Evolutionary conservation across 2,888 invertebrate genomes (phyloP).

Genomic region (Metalampra italica): DNA sequence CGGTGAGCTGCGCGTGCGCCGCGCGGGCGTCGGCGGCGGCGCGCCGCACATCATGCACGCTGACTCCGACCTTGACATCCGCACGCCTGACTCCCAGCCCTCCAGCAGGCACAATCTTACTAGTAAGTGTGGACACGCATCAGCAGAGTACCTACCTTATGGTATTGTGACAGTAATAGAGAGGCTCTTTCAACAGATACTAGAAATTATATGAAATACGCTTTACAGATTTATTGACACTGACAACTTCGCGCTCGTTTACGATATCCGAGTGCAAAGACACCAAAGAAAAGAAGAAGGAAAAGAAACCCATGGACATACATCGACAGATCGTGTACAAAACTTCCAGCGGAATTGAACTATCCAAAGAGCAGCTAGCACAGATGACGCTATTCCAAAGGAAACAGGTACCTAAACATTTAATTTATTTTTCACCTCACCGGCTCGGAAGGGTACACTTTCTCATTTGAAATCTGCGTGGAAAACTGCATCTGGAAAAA

Average conservation of each 20-base stretch:
- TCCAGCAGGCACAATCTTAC: conserved; percentile 44
- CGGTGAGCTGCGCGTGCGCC: conserved; percentile 64
- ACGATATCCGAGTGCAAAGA: conserved; percentile 62
- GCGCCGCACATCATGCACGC: conserved; percentile 80
- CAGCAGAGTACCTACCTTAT: too few relatives aligned
- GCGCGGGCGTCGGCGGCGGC: neutral
- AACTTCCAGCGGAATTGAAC: conserved; percentile 77
- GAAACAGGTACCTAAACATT: conserved; percentile 84
- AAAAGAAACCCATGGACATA: conserved; percentile 50
- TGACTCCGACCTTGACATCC: conserved; percentile 84
- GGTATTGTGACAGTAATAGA: too few relatives aligned
- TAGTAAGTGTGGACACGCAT: conserved; percentile 35
- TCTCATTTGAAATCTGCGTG: too few relatives aligned
- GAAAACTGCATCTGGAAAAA: too few relatives aligned
- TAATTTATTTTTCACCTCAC: too few relatives aligned
- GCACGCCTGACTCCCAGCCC: conserved; percentile 43
- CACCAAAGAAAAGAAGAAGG: conserved; percentile 41
- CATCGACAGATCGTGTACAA: conserved; percentile 74
- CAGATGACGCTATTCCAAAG: conserved; percentile 86
- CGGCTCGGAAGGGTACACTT: too few relatives aligned
- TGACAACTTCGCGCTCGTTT: conserved; percentile 62
- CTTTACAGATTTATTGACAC: conserved; percentile 47
- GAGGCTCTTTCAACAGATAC: too few relatives aligned
- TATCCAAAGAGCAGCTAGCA: conserved; percentile 82
- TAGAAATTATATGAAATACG: too few relatives aligned